Conservation (phyloP, 23 tunicate species). For the Halocynthia aurantium region DNA sequence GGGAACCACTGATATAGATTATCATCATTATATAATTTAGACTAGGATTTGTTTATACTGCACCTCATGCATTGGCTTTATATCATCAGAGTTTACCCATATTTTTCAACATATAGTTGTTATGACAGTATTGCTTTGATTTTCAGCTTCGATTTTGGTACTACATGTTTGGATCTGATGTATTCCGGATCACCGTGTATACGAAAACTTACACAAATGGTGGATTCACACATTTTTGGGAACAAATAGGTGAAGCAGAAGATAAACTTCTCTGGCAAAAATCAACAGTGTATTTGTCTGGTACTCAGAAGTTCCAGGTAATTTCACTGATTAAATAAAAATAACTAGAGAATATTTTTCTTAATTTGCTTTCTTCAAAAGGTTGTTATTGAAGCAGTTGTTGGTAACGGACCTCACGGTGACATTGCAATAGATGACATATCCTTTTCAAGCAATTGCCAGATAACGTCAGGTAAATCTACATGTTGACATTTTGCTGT, state of each 20-base stretch:
- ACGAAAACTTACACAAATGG: slow-evolving; percentile 58
- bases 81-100: no score
- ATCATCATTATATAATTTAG: no score
- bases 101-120: no score
- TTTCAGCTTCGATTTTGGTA: slow-evolving; percentile 84
- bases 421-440: slow-evolving; percentile 93
- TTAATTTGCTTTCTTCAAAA: neutral
- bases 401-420: slow-evolving; percentile 62
- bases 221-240: slow-evolving; percentile 38
- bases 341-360: neutral
- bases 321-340: neutral
- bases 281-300: slow-evolving; percentile 31
- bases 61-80: no score
- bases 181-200: slow-evolving; percentile 54
- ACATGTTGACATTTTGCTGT: no score
- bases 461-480: slow-evolving; percentile 16
- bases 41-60: no score
- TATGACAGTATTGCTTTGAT: neutral
- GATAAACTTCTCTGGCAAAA: slow-evolving; percentile 36
- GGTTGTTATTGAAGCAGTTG: slow-evolving; percentile 83
- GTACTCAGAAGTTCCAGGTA: slow-evolving; percentile 23
- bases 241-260: slow-evolving; percentile 12
- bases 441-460: slow-evolving; percentile 62
- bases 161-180: slow-evolving; percentile 77
- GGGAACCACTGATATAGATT: no score